Evolutionary conservation across 2,888 invertebrate species (phyloP).

Genomic region (Cancer borealis): DNA sequence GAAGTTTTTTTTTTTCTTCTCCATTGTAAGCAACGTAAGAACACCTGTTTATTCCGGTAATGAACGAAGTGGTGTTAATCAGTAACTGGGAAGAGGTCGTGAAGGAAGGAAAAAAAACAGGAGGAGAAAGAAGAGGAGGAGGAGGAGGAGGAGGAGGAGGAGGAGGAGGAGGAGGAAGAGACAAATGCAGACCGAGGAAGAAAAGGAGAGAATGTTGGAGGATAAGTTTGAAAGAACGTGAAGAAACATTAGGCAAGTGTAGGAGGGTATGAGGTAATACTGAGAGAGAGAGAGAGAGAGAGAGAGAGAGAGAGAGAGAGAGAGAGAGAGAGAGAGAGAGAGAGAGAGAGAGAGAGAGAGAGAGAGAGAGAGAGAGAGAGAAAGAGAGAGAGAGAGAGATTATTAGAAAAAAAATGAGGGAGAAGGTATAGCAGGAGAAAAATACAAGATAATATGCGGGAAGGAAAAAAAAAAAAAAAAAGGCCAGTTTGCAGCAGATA

Average conservation of each 20-base stretch:
- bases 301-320: constrained; percentile 25
- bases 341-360: constrained; percentile 26
- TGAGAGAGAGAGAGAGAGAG: constrained; percentile 33
- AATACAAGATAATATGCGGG: not conserved
- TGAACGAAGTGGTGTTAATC: not conserved
- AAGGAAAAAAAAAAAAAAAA: not conserved
- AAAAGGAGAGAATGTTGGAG: not conserved
- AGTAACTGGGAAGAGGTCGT: not conserved
- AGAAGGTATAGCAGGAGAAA: not conserved
- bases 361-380: not conserved
- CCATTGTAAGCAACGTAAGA: not conserved
- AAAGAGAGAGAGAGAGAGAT: not conserved
- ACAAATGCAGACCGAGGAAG: not conserved
- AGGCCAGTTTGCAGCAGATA: not conserved
- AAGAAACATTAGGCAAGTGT: not conserved
- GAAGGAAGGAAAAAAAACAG: not conserved
- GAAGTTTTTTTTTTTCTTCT: not conserved
- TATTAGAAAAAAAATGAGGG: not conserved
- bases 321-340: constrained; percentile 14
- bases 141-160: not conserved
- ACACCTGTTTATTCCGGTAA: not conserved
- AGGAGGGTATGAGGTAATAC: not conserved
- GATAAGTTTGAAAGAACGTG: not conserved
- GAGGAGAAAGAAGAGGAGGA: too few relatives aligned
- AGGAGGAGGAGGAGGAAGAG: not conserved